phyloP scores from a whole-genome alignment of 1,140 invertebrate genomes.

The Drosophila eugracilis region DNA sequence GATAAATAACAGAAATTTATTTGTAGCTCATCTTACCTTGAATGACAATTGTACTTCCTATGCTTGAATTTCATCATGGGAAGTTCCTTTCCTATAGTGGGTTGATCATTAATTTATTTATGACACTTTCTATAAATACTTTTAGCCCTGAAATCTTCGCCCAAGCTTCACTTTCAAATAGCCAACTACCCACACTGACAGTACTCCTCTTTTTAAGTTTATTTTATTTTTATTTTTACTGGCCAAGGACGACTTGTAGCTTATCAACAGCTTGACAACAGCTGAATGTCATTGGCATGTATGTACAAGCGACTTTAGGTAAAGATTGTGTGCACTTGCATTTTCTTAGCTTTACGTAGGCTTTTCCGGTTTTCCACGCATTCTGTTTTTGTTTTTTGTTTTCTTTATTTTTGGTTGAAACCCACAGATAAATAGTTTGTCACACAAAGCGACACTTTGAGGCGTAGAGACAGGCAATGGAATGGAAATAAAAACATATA shows the following conservation, averaged over 20 bases:
- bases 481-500: conserved; percentile 39
- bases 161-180: conserved; percentile 55
- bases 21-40: not conserved
- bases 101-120: conserved; percentile 4
- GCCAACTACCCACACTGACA: conserved; percentile 20
- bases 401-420: too few relatives aligned
- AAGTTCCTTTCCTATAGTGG: conserved; percentile 5
- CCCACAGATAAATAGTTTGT: conserved; percentile 56
- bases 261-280: conserved; percentile 59
- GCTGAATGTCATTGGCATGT: conserved; percentile 67
- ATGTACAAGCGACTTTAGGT: conserved; percentile 1
- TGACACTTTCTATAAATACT: conserved; percentile 11
- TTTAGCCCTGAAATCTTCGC: conserved; percentile 22
- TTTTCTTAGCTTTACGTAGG: conserved; percentile 66
- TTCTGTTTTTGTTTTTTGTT: too few relatives aligned
- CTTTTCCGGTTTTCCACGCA: conserved; percentile 76
- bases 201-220: conserved; percentile 9
- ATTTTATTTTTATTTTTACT: conserved; percentile 18
- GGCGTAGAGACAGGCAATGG: conserved; percentile 33
- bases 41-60: not conserved
- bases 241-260: conserved; percentile 64
- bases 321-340: conserved; percentile 60
- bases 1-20: too few relatives aligned
- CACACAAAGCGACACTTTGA: conserved; percentile 53
- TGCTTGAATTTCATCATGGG: not conserved